Conservation (phyloP, 2,113 vertebrate species). For the Gila orcuttii region DNA sequence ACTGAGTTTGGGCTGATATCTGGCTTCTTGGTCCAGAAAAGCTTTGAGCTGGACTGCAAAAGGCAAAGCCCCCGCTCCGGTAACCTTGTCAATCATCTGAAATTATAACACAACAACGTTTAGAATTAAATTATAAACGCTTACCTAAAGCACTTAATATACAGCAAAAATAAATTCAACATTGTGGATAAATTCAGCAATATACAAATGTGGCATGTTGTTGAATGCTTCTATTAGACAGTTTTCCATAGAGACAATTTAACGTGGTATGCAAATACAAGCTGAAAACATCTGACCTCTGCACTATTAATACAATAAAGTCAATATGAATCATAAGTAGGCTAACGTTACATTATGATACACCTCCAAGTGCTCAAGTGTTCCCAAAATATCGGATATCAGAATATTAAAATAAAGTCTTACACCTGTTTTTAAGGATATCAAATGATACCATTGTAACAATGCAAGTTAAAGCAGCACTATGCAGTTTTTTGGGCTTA, state of each 20-base stretch:
- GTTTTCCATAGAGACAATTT: no score
- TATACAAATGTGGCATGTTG: not conserved
- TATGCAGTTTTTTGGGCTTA: no score
- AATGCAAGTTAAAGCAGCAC: not conserved
- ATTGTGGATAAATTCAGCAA: no score
- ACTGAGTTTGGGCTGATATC: conserved; percentile 87
- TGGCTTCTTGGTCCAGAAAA: conserved; percentile 82
- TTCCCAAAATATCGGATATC: not conserved
- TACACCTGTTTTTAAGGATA: no score
- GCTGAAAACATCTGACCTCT: no score
- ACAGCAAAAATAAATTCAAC: no score
- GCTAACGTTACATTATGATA: no score
- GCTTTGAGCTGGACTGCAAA: conserved; percentile 82
- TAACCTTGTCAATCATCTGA: conserved; percentile 89
- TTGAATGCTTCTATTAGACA: not conserved
- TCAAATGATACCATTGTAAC: no score
- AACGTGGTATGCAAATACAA: no score
- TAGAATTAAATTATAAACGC: not conserved
- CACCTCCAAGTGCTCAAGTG: no score
- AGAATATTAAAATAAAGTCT: not conserved
- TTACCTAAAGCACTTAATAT: not conserved
- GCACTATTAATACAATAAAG: no score
- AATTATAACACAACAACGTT: not conserved
- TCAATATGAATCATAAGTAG: no score
- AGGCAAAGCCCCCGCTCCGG: conserved; percentile 69